Evolutionary conservation across 2,113 vertebrate genomes (phyloP).

Genomic region (Cyprinodon brontotheroides): DNA sequence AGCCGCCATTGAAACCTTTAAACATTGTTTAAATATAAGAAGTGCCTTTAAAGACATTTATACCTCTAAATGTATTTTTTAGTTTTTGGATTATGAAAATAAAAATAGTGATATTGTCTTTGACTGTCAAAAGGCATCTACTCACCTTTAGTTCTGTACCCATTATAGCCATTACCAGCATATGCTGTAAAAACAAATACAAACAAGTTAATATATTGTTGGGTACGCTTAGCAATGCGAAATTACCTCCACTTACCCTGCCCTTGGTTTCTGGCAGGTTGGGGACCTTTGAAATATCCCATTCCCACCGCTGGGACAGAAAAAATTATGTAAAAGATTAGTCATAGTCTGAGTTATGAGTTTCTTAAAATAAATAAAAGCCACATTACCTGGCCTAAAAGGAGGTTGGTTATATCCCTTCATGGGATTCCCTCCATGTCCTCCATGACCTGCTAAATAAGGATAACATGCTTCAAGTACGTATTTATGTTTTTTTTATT

Average conservation of each 20-base stretch:
- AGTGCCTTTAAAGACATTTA: neutral
- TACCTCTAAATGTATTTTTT: neutral
- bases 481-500: neutral
- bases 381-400: conserved; percentile 58
- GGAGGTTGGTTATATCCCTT: conserved; percentile 62
- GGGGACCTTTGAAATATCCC: conserved; percentile 55
- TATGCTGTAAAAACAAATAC: conserved; percentile 45
- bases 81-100: too few relatives aligned
- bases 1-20: conserved; percentile 48
- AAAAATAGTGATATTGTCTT: too few relatives aligned
- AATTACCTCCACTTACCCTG: conserved; percentile 32
- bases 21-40: neutral
- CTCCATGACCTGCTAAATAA: conserved; percentile 48
- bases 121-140: too few relatives aligned
- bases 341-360: neutral
- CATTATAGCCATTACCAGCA: conserved; percentile 51
- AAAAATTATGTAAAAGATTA: neutral
- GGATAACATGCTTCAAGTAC: neutral
- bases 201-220: neutral
- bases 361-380: neutral
- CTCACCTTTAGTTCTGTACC: conserved; percentile 28
- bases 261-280: conserved; percentile 50
- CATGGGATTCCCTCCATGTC: conserved; percentile 50
- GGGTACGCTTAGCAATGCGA: neutral
- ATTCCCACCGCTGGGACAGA: conserved; percentile 25